Evolutionary conservation across 2,113 vertebrate species (phyloP), one percentile per base, ranked within the genome.

Genomic region (Poecilia latipinna): DNA sequence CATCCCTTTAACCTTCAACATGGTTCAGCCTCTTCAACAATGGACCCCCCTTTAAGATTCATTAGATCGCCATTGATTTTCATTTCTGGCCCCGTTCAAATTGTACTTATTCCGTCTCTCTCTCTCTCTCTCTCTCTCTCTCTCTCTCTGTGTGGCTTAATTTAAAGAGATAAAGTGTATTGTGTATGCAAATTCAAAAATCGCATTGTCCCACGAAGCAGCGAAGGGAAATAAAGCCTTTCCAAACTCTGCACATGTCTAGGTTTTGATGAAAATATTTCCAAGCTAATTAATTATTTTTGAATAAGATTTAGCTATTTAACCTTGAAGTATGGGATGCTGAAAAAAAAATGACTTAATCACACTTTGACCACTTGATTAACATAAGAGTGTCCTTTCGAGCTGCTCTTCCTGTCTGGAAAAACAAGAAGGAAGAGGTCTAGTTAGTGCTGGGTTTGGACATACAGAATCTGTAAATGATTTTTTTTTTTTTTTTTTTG

Each of bases 1-100:
- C 64, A 17, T 13, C 60, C 61, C 80, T 72, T 75, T 88, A 92
- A 93, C 92, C 89, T 90, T 92, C 84, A 90, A 48, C 90, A 77
- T 77, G 64, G 86, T 81, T 87, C 74, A 71, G 77, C 81, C 82
- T 86, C 79, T 86, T 78, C 75, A 87, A 92, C 87, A 91, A 90
- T 84, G 70, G 65, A 39, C 68, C 74, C 68, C 74, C 72, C 75
- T 93, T 92, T 85, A 91, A 86, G 82, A 88, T 82, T 90, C 67
- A 82, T 86, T 87, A 89, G 78, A 88, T 91, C 84, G 84, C 74
- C 68, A 72, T 63, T 87, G 79, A 86, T 82, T 90, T 88, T 88
- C 69, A 74, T 86, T 80, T 82, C 74, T 24, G 1, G 28, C 65
- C 32, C 65, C 72, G 66, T 80, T 86, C 31, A 81, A 88, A 87